Conservation (phyloP, 2,113 vertebrate genomes). For the Ia io region DNA sequence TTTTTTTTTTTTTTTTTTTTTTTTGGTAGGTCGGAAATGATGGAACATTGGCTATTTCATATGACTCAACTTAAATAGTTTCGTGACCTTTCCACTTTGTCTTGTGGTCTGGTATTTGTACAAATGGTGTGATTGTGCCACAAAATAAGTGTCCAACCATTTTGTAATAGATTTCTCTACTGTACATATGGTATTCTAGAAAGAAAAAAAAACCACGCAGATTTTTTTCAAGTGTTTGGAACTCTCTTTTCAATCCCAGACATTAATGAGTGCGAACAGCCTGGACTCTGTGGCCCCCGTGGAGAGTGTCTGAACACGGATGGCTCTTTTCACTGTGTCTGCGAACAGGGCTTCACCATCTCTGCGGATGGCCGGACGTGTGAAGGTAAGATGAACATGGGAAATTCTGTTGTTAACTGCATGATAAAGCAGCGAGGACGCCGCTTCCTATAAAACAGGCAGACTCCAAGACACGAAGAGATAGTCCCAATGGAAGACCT, state of each 20-base stretch:
- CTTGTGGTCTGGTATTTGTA: not conserved
- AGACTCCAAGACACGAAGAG: not conserved
- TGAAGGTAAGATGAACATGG: conserved; percentile 85
- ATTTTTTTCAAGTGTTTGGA: not conserved
- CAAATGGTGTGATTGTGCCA: not conserved
- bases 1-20: not conserved
- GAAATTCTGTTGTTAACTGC: not conserved
- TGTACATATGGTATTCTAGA: not conserved
- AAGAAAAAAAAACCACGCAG: not conserved
- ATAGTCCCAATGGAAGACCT: not conserved
- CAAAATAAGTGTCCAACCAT: not conserved
- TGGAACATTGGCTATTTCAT: not conserved
- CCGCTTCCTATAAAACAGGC: not conserved
- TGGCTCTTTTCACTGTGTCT: conserved; percentile 91
- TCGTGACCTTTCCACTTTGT: not conserved
- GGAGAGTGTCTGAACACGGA: conserved; percentile 93
- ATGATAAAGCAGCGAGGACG: not conserved
- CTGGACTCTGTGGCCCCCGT: conserved; percentile 87
- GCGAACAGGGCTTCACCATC: conserved; percentile 89
- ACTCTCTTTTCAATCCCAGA: conserved; percentile 82
- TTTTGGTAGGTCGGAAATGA: not conserved
- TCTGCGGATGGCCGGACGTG: conserved; percentile 84
- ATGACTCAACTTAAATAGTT: not conserved
- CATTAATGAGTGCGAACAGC: conserved; percentile 91
- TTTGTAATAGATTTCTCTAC: not conserved